Evolutionary conservation across 2,113 vertebrate genomes (phyloP).

Genomic region (Steatornis caripensis): DNA sequence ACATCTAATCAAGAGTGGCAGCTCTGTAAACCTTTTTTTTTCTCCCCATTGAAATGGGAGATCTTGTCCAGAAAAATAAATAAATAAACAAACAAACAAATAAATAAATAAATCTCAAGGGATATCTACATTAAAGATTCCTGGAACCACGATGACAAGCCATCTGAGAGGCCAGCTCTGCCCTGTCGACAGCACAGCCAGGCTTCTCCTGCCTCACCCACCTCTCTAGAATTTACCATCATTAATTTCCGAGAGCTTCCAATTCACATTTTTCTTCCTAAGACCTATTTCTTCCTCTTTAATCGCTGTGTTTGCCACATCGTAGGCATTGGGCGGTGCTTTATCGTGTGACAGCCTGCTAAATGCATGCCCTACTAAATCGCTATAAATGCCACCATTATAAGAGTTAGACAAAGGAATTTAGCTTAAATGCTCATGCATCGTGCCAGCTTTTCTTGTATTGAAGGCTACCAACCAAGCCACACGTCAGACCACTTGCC

Average conservation of each 20-base stretch:
- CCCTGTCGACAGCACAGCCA: not conserved
- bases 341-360: not conserved
- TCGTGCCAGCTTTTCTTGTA: not conserved
- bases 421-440: not conserved
- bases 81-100: not conserved
- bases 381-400: not conserved
- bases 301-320: fast-evolving
- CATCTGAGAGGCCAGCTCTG: not conserved
- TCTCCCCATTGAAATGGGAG: not conserved
- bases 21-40: not conserved
- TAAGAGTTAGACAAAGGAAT: not conserved
- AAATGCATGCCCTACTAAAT: fast-evolving
- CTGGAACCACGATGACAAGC: not conserved
- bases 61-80: not conserved
- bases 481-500: not conserved
- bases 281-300: not conserved
- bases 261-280: not conserved
- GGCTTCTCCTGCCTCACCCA: not conserved
- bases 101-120: not conserved
- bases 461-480: not conserved
- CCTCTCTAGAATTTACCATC: slow-evolving; percentile 57
- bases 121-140: not conserved
- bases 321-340: not conserved
- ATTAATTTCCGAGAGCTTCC: not conserved
- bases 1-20: not conserved